Evolutionary conservation across 1,140 invertebrate species (phyloP).

Genomic region (Ruditapes philippinarum): DNA sequence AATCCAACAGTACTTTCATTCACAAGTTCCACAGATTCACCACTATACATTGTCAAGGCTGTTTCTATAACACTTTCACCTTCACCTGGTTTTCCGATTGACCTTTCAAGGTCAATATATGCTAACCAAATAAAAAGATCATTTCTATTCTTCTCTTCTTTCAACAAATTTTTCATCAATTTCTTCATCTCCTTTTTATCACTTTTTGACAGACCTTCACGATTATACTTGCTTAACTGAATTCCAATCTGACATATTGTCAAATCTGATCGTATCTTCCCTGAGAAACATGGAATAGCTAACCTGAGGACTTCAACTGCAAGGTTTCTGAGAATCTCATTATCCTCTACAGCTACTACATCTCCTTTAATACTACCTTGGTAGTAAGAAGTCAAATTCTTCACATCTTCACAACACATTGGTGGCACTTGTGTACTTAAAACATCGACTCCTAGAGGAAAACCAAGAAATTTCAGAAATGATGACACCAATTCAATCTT

Average conservation of each 20-base stretch:
- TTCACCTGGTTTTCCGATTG: slow-evolving; percentile 80
- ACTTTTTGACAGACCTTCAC: slow-evolving; percentile 21
- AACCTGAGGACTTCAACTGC: slow-evolving; percentile 38
- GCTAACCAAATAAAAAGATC: slow-evolving; percentile 86
- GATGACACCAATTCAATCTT: slow-evolving; percentile 81
- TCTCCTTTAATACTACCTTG: not conserved
- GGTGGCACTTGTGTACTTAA: not conserved
- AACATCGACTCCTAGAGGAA: slow-evolving; percentile 41
- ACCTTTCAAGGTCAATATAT: slow-evolving; percentile 85
- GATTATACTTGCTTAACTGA: slow-evolving; percentile 61
- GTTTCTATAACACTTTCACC: slow-evolving; percentile 84
- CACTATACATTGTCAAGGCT: slow-evolving; percentile 80
- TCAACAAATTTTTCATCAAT: slow-evolving; percentile 85
- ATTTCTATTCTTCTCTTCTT: slow-evolving; percentile 85
- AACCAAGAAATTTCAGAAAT: slow-evolving; percentile 86
- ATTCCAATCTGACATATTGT: slow-evolving; percentile 76
- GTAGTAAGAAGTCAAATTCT: slow-evolving; percentile 38
- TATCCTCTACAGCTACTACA: not conserved
- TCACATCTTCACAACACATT: slow-evolving; percentile 34
- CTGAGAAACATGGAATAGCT: slow-evolving; percentile 65
- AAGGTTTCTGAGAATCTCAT: slow-evolving; percentile 19
- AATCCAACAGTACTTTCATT: slow-evolving; percentile 63
- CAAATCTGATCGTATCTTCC: slow-evolving; percentile 69
- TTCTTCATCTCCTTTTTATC: slow-evolving; percentile 81
- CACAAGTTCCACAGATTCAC: slow-evolving; percentile 26